Conservation (phyloP, 2,113 vertebrate genomes). For the Puma concolor region DNA sequence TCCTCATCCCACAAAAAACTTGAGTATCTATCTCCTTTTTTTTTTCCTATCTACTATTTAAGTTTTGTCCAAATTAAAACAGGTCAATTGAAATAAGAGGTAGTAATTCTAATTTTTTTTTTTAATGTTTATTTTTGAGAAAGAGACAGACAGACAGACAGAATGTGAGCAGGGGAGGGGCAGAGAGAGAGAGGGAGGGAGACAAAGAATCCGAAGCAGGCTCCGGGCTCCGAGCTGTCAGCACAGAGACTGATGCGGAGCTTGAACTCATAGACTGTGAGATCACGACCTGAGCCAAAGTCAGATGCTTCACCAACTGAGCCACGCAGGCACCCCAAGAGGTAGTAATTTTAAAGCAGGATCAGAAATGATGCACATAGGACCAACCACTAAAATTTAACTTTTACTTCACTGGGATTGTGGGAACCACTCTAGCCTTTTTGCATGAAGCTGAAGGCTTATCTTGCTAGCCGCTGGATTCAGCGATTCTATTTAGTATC, state of each 20-base stretch:
- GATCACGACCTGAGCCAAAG: no score
- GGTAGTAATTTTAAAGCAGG: not conserved
- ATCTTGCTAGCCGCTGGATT: not conserved
- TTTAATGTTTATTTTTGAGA: no score
- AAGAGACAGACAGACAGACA: no score
- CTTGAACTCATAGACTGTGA: no score
- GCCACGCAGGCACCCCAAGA: not conserved
- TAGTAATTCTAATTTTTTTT: not conserved
- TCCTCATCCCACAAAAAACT: not conserved
- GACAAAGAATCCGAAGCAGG: no score
- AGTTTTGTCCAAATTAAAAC: slow-evolving; percentile 17
- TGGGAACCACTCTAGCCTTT: not conserved
- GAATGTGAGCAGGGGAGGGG: no score
- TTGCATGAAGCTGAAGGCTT: not conserved
- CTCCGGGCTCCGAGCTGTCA: no score
- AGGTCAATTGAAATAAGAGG: not conserved
- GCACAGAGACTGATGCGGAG: no score
- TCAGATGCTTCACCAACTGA: no score
- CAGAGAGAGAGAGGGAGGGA: no score
- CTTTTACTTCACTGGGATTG: not conserved
- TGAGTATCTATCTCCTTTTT: not conserved
- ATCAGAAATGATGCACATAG: not conserved
- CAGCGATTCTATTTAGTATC: slow-evolving; percentile 6
- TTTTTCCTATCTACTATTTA: not conserved
- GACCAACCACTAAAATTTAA: not conserved